phyloP scores from a whole-genome alignment of 2,113 vertebrate genomes.

The Telmatochromis sp. region DNA sequence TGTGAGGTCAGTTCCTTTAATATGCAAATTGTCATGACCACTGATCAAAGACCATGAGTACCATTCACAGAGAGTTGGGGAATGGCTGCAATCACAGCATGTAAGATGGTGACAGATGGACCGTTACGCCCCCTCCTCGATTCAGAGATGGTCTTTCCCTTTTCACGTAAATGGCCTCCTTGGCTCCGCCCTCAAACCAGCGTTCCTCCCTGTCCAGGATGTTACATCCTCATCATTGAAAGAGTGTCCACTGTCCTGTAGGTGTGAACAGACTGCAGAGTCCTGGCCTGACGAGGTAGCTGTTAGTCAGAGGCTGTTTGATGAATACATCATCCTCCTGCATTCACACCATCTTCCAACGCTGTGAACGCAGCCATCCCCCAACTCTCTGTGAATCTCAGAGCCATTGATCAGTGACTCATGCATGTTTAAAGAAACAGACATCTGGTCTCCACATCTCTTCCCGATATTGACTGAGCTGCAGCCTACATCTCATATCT shows the following conservation, averaged over 20 bases:
- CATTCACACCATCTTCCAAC: not conserved
- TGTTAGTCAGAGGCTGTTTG: fast-evolving
- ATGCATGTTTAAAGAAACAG: not conserved
- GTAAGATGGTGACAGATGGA: fast-evolving
- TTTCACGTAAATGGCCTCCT: not conserved
- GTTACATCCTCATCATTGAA: not conserved
- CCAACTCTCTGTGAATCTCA: not conserved
- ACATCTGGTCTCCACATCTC: not conserved
- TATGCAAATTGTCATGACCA: not conserved
- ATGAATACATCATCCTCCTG: not conserved
- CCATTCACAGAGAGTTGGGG: not conserved
- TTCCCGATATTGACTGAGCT: not conserved
- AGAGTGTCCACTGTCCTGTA: not conserved
- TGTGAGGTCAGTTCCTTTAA: not conserved
- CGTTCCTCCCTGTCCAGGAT: not conserved
- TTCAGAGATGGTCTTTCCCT: not conserved
- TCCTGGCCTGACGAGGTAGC: fast-evolving
- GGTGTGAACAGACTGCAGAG: fast-evolving
- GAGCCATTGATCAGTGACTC: not conserved
- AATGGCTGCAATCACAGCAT: not conserved
- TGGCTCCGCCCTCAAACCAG: fast-evolving
- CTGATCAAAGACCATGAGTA: fast-evolving
- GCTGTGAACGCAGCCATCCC: not conserved
- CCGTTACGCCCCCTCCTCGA: fast-evolving
- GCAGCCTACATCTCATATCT: not conserved